phyloP scores from a whole-genome alignment of 2,797 vertebrate species.

The Bradypodion pumilum region DNA sequence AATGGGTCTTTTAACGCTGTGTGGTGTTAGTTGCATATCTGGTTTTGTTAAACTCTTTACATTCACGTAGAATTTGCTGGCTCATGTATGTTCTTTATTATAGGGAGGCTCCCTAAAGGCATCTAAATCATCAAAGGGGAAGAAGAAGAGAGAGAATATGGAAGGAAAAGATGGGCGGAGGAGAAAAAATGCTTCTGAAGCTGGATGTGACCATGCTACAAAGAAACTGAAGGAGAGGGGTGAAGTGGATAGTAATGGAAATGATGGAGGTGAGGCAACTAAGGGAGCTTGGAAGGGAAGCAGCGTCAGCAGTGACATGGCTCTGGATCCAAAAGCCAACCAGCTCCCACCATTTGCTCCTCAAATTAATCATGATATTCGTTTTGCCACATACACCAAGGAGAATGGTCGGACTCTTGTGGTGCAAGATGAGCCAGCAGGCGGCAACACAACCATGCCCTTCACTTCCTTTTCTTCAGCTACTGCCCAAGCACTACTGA shows the following conservation, averaged over 20 bases:
- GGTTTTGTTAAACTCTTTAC: background rate
- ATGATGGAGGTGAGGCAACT: constrained; percentile 79
- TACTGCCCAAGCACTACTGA: constrained; percentile 67
- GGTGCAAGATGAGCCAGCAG: constrained; percentile 85
- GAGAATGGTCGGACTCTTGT: constrained; percentile 91
- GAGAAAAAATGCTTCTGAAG: constrained; percentile 88
- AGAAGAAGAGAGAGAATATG: constrained; percentile 81
- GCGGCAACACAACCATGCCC: constrained; percentile 78
- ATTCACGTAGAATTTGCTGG: constrained; percentile 23
- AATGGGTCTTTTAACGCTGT: constrained; percentile 7
- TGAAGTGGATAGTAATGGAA: constrained; percentile 82
- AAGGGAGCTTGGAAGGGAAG: constrained; percentile 83
- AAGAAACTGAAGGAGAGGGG: constrained; percentile 92
- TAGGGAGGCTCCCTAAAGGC: constrained; percentile 75
- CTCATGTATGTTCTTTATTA: constrained; percentile 64
- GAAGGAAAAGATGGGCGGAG: constrained; percentile 88
- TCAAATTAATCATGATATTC: constrained; percentile 87
- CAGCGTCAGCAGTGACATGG: constrained; percentile 70
- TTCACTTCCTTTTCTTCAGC: constrained; percentile 88
- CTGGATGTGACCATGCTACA: constrained; percentile 88
- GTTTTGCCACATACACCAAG: constrained; percentile 88
- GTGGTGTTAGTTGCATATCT: constrained; percentile 2
- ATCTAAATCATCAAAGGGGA: constrained; percentile 78
- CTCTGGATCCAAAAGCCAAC: constrained; percentile 76
- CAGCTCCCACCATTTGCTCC: constrained; percentile 78